These are phyloP conservation scores for Leptoclinus maculatus DNA, from an alignment of 2,797 vertebrate species.

Conservation along the genomic window DNA sequence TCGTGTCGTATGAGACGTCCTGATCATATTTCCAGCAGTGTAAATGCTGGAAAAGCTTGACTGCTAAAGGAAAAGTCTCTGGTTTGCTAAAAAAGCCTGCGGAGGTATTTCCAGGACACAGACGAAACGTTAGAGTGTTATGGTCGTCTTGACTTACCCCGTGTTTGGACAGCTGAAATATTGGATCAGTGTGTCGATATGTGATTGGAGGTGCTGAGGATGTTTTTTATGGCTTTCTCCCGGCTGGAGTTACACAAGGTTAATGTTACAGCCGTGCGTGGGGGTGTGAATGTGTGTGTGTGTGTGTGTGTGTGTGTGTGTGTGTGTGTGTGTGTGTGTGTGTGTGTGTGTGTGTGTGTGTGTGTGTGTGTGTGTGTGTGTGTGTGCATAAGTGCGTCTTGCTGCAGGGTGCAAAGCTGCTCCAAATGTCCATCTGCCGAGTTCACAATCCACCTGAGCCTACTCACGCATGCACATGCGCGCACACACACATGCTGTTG, in stretches of 20 bases:
- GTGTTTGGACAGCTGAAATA: slow-evolving; percentile 73
- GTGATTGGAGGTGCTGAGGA: slow-evolving; percentile 68
- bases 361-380: slow-evolving; percentile 33
- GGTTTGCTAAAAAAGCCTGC: slow-evolving; percentile 9
- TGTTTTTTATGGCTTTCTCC: slow-evolving; percentile 58
- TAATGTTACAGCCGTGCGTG: slow-evolving; percentile 74
- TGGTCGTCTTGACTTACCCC: slow-evolving; percentile 56
- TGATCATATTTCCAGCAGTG: slow-evolving; percentile 16
- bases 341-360: slow-evolving; percentile 44
- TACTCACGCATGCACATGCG: slow-evolving; percentile 53
- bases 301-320: slow-evolving; percentile 22
- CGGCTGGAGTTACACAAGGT: slow-evolving; percentile 71
- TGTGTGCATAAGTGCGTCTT: slow-evolving; percentile 43
- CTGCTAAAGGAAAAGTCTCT: slow-evolving; percentile 14
- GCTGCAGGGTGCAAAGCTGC: slow-evolving; percentile 82
- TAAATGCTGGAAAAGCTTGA: slow-evolving; percentile 18
- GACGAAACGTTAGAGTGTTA: slow-evolving; percentile 59
- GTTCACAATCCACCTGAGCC: slow-evolving; percentile 83
- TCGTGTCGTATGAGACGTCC: slow-evolving; percentile 11
- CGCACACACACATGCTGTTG: slow-evolving; percentile 17
- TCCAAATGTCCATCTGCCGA: slow-evolving; percentile 85
- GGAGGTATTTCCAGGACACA: slow-evolving; percentile 61
- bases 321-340: slow-evolving; percentile 20
- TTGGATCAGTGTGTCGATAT: slow-evolving; percentile 59
- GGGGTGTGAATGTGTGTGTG: slow-evolving; percentile 45